Conservation (phyloP, 2,797 vertebrate genomes). For the Mormyrops attenuatus region DNA sequence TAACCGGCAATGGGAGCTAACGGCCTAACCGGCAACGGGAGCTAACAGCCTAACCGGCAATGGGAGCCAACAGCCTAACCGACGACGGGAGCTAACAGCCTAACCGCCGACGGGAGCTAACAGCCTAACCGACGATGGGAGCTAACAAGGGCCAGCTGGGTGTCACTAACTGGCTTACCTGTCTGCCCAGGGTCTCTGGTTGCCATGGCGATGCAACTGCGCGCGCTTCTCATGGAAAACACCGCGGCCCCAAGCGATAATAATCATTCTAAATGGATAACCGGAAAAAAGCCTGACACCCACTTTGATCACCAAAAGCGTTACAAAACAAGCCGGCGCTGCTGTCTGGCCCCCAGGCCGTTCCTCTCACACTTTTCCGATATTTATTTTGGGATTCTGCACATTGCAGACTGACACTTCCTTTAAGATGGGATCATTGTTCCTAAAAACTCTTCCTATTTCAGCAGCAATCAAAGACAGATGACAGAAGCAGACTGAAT, state of each 20-base stretch:
- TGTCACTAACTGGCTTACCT: background rate
- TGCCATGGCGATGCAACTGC: background rate
- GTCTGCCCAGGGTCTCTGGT: background rate
- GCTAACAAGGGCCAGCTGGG: background rate
- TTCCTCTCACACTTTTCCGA: background rate
- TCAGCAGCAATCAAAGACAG: background rate
- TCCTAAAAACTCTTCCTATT: background rate
- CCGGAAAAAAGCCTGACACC: background rate
- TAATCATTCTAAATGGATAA: constrained; percentile 1
- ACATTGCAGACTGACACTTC: background rate
- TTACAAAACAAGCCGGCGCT: background rate
- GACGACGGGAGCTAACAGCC: too few species aligned
- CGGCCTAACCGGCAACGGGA: too few species aligned
- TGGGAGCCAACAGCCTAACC: too few species aligned
- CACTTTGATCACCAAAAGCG: background rate
- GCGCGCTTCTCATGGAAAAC: background rate
- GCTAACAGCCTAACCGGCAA: too few species aligned
- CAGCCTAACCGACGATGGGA: background rate
- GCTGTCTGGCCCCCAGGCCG: background rate
- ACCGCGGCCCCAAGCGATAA: background rate
- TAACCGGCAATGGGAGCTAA: too few species aligned
- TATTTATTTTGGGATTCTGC: background rate
- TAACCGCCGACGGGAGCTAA: background rate
- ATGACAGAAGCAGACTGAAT: background rate
- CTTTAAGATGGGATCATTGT: background rate